Conservation (phyloP, 2,113 vertebrate genomes). For the Etheostoma spectabile region DNA sequence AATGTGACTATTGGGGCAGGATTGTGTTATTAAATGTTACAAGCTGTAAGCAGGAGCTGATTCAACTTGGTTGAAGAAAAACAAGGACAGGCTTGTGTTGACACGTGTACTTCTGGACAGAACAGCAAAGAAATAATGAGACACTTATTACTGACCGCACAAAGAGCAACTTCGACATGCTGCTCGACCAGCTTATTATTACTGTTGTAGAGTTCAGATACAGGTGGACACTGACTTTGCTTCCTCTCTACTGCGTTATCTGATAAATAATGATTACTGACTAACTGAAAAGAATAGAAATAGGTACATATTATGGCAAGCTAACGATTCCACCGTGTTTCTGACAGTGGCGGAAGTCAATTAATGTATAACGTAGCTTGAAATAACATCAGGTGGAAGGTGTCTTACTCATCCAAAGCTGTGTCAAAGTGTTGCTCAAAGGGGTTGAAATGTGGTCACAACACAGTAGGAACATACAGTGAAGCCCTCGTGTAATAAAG, state of each 20-base stretch:
- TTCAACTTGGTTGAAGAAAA: constrained; percentile 33
- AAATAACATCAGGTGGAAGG: constrained; percentile 14
- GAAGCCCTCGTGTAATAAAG: constrained; percentile 58
- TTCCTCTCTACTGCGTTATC: neutral
- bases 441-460: constrained; percentile 52
- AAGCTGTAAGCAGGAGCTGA: constrained; percentile 22
- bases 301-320: constrained; percentile 4
- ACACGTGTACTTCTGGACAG: constrained; percentile 37
- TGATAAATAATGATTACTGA: constrained; percentile 8
- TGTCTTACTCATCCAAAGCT: constrained; percentile 11
- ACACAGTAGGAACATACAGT: constrained; percentile 57
- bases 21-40: constrained; percentile 51
- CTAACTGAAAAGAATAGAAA: constrained; percentile 13
- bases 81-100: constrained; percentile 52
- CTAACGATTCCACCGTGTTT: neutral
- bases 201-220: constrained; percentile 13
- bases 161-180: constrained; percentile 17
- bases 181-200: constrained; percentile 16
- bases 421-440: constrained; percentile 49
- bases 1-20: constrained; percentile 11
- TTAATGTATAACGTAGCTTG: constrained; percentile 22
- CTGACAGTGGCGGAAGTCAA: constrained; percentile 4
- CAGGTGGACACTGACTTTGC: constrained; percentile 1
- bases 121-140: constrained; percentile 41
- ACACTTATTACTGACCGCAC: constrained; percentile 30